Base-by-base conservation (phyloP, 2,797 vertebrate species). In the Pelobates cultripes region DNA sequence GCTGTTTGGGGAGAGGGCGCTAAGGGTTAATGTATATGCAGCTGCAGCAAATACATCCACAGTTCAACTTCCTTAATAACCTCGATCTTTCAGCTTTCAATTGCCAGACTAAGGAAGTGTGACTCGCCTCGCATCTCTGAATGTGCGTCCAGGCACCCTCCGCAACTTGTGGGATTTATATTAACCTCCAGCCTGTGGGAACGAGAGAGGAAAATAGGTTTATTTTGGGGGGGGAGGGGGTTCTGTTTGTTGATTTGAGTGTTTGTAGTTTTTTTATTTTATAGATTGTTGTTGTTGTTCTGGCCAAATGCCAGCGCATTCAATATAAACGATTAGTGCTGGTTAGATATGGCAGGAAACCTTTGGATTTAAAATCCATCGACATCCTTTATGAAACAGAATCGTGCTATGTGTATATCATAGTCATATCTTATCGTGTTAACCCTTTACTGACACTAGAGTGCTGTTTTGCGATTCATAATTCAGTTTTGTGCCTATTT, bases 101-200 rank as follows among this genome's bases (percentile, higher is more conserved):
- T 88, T 87, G 87, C 87, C 86, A 88, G 87, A 89, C 17, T 76
- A 87, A 89, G 89, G 88, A 91, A 91, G 82, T 66, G 47, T 79
- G 86, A 88, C 88, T 87, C 85, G 88, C 88, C 86, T 80, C 0
- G 2, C 85, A 77, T 69, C 87, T 87, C 88, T 86, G 87, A 89
- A 82, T 77, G 78, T 73, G 0, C 73, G 84, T 83, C 86, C 88
- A 51, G 47, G 57, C 82, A 43, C 66, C 79, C 42, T 47, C 72
- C 3, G 71, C 68, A 85, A 85, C 74, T 82, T 84, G 66, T 85
- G 85, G 88, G 88, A 89, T 90, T 88, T 89, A 85, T 89, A 86
- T 89, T 87, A 88, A 89, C 86, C 88, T 88, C 83, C 84, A 83
- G 72, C 78, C 87, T 82, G 7, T 51, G 47, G 47, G 47, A 51